Conservation (phyloP, 2,113 vertebrate species). For the Atherinomorus stipes region DNA sequence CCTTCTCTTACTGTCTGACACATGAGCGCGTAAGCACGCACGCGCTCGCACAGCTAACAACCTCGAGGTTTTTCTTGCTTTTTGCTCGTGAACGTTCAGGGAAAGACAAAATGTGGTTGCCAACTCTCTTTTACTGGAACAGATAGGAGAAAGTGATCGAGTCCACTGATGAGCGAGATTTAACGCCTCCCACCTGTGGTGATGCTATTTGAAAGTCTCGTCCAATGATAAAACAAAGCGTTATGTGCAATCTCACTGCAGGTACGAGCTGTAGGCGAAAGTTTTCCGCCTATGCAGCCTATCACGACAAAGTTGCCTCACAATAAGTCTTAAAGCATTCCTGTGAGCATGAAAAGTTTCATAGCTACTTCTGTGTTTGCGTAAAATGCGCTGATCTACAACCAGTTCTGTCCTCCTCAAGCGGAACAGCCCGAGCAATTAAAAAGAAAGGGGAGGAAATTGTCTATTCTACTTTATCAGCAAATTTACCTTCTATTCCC, state of each 20-base stretch:
- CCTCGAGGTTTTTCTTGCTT: background rate
- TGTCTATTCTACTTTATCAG: constrained; percentile 10
- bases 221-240: constrained; percentile 27
- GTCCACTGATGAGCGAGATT: background rate
- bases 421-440: background rate
- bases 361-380: background rate
- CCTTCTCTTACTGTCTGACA: background rate
- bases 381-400: background rate
- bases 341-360: constrained; percentile 1
- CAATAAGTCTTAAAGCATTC: constrained; percentile 1
- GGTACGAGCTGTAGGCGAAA: background rate
- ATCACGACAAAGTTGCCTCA: constrained; percentile 29
- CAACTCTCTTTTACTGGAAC: background rate
- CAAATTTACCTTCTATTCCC: constrained; percentile 1
- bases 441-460: background rate
- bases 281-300: background rate
- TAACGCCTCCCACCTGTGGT: constrained; percentile 59
- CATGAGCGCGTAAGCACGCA: background rate
- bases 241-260: constrained; percentile 1
- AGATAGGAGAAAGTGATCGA: background rate
- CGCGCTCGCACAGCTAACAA: background rate
- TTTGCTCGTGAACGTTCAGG: background rate
- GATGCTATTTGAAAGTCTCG: background rate
- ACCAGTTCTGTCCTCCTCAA: background rate
- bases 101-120: background rate